Conservation (phyloP, 2,113 vertebrate genomes). For the Calonectris borealis region DNA sequence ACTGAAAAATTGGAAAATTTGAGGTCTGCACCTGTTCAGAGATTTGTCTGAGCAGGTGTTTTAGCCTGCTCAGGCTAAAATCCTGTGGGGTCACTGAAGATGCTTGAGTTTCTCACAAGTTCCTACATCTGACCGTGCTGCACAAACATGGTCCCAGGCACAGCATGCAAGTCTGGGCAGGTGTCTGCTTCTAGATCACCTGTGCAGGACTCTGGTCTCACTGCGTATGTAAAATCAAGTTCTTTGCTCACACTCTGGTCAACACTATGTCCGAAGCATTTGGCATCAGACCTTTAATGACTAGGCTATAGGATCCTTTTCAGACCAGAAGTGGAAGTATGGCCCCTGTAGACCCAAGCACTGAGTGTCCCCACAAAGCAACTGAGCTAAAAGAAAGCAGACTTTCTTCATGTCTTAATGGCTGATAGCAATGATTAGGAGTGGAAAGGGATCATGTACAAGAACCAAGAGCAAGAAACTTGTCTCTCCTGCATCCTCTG, state of each 20-base stretch:
- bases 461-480: background rate
- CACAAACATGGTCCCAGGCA: background rate
- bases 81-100: background rate
- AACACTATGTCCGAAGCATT: background rate
- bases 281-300: background rate
- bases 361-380: background rate
- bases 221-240: background rate
- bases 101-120: background rate
- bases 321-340: background rate
- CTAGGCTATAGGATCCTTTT: background rate
- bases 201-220: background rate
- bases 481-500: background rate
- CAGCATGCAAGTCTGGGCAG: background rate
- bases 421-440: background rate
- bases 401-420: background rate
- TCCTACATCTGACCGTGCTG: accelerated
- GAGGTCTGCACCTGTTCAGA: background rate
- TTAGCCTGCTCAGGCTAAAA: background rate
- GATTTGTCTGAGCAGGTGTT: background rate
- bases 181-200: background rate
- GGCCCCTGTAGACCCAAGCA: background rate
- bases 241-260: background rate
- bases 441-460: background rate
- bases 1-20: background rate
- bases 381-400: background rate